Percentiles rank a stretch among this genome's conserved stretches.
Conservation (phyloP, 2,797 vertebrate genomes). For the Scarus forsteni region DNA sequence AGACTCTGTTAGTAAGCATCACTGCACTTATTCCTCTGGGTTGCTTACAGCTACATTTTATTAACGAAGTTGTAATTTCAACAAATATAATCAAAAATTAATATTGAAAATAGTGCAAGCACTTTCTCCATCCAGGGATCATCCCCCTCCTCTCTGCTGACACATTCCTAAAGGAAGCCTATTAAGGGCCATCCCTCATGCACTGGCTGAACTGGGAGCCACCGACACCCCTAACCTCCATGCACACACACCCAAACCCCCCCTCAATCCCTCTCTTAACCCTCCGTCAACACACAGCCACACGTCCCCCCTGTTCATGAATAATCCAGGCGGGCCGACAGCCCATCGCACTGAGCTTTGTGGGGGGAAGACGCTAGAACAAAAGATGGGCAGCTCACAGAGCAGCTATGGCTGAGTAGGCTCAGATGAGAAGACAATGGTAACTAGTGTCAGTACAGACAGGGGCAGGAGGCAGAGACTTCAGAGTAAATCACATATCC, state of each 20-base stretch:
- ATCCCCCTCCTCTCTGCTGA: constrained; percentile 36
- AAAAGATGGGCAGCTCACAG: constrained; percentile 81
- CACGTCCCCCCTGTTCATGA: constrained; percentile 85
- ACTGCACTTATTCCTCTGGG: constrained; percentile 13
- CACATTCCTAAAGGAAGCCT: constrained; percentile 75
- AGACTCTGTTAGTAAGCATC: constrained; percentile 28
- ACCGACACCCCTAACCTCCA: constrained; percentile 14
- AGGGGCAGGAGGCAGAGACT: constrained; percentile 75
- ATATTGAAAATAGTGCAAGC: constrained; percentile 16
- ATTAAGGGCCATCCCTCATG: constrained; percentile 68
- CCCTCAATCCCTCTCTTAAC: constrained; percentile 64
- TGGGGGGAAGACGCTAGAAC: constrained; percentile 81
- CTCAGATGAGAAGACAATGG: constrained; percentile 81
- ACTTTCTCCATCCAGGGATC: constrained; percentile 33
- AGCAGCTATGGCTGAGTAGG: constrained; percentile 79
- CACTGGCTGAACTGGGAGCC: constrained; percentile 63
- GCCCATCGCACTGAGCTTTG: constrained; percentile 79
- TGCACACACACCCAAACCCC: constrained; percentile 48
- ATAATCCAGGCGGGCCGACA: constrained; percentile 83
- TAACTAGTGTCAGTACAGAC: constrained; percentile 76
- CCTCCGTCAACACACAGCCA: constrained; percentile 79
- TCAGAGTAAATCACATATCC: constrained; percentile 77
- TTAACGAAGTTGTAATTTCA: constrained; percentile 22
- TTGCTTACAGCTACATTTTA: constrained; percentile 16
- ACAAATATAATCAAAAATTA: constrained; percentile 11